Base-by-base conservation (phyloP, 2,797 vertebrate genomes). In the Myotis planiceps region DNA sequence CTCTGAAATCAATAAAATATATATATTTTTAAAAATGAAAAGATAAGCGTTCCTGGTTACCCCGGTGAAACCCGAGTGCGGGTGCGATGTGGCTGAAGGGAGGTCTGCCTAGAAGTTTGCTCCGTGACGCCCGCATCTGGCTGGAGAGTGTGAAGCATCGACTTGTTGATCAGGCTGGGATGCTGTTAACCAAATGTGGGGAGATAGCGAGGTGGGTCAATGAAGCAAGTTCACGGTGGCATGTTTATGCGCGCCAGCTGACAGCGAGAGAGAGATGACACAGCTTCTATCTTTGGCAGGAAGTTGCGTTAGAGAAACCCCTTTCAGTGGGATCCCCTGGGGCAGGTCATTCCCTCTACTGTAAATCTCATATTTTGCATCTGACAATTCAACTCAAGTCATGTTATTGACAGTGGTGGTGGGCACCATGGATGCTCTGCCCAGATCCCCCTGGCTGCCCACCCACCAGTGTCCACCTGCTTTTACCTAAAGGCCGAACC, bases 71-170 rank as follows among this genome's bases (percentile, higher is more conserved):
- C 95, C 92, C 47, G 58, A 78, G n/a, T 0, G 63, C 63, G 8
- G 29, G 23, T 23, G 1, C 87, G 16, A 53, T 2, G 32, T 49
- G 78, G 89, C 88, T 71, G 63, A 60, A 84, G 51, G 75, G 76
- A 69, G 69, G 39, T 58, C 27, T 37, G 29, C n/a, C 4, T 34
- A 39, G 93, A 91, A 94, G 84, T 92, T 66, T 0, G 0, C 90
- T 97, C 63, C 71, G 80, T 90, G 92, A 80, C 92, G 39, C 34
- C 3, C 69, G 47, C 60, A 0, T 88, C 86, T 90, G 66, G 53
- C 90, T 93, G 91, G 86, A 94, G 92, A 87, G 78, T 3, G n/a
- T 75, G 92, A 89, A 95, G 60, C 42, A 34, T 49, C n/a, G 9
- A 63, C 93, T 51, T 91, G 72, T 80, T 83, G 83, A 53, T 68